Base-by-base conservation (phyloP, 2,797 vertebrate genomes). In the Premnoplex brunnescens region DNA sequence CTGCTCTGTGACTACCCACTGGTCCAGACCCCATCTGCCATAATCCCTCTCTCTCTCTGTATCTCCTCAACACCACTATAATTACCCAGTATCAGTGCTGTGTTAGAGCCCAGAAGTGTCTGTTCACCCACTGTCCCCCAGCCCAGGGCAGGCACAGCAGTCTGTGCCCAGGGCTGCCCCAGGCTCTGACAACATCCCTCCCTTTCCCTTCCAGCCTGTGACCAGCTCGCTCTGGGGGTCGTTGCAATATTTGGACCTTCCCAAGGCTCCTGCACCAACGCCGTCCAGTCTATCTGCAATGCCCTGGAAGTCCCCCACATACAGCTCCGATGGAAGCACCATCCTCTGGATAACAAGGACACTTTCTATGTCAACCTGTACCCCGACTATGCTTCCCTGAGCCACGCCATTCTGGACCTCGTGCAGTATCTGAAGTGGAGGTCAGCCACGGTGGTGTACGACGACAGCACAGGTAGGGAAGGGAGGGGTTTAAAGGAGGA, bases 241-340 rank as follows among this genome's bases (percentile, higher is more conserved):
- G 99, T 99, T 62, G 99, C 99, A 18, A 99, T 99, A 96, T 99
- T 99, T 0, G 99, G 99, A 24, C 99, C 99, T 1, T 99, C 99
- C 5, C 99, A 99, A 89, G 99, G 99, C 92, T 99, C 99, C 28
- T 99, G 99, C 2, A 99, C 99, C 77, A 99, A 99, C 0, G 99
- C 99, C 0, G 99, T 99, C 72, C 99, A 99, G 98, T 99, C 99
- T 26, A 99, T 99, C 92, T 99, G 99, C 98, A 99, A 99, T 0
- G 99, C 99, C 10, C 93, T 99, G 98, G 99, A 99, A 75, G 99
- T 99, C 8, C 99, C 99, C 22, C 99, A 99, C 97, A 98, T 99
- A 77, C 99, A 99, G 96, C 99, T 99, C 52, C 98, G 99, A n/a
- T 99, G 99, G 99, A 99, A 99, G 96, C 99, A 99, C 64, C 99